Evolutionary conservation across 1,140 invertebrate species (phyloP).

Genomic region (Drosophila jambulina): DNA sequence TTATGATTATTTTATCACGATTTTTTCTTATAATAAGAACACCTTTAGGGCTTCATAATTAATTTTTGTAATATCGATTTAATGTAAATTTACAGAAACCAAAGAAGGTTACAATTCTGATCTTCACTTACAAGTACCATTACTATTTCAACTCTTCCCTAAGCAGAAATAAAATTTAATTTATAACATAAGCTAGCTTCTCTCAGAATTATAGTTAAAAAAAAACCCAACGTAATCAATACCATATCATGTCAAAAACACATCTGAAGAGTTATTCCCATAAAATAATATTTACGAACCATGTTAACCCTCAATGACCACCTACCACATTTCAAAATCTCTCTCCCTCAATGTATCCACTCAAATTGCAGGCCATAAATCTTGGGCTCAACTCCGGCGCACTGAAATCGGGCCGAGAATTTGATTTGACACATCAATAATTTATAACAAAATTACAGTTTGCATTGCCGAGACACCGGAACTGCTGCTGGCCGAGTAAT

Average conservation of each 20-base stretch:
- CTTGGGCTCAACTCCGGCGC: constrained; percentile 34
- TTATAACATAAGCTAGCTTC: no score
- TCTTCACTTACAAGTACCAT: no score
- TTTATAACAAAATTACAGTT: constrained; percentile 76
- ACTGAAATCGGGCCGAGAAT: constrained; percentile 60
- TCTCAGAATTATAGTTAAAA: neutral
- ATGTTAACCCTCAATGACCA: constrained; percentile 1
- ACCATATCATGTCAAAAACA: neutral
- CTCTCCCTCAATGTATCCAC: constrained; percentile 25
- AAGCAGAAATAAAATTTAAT: neutral
- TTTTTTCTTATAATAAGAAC: no score
- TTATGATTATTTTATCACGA: no score
- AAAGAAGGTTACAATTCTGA: no score
- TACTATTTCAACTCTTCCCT: neutral
- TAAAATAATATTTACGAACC: constrained; percentile 5
- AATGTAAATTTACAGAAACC: no score
- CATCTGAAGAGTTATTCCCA: neutral
- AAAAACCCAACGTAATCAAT: neutral
- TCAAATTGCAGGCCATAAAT: constrained; percentile 66
- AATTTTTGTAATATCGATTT: no score
- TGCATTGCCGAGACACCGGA: constrained; percentile 54
- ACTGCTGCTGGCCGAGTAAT: constrained; percentile 74
- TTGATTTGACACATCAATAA: constrained; percentile 81
- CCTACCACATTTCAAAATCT: constrained; percentile 25
- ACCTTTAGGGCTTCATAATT: no score